A percentile compares a stretch with the other conserved stretches of the same genome.
Conservation (phyloP, 2,797 vertebrate genomes). For the Centropyge bicolor region DNA sequence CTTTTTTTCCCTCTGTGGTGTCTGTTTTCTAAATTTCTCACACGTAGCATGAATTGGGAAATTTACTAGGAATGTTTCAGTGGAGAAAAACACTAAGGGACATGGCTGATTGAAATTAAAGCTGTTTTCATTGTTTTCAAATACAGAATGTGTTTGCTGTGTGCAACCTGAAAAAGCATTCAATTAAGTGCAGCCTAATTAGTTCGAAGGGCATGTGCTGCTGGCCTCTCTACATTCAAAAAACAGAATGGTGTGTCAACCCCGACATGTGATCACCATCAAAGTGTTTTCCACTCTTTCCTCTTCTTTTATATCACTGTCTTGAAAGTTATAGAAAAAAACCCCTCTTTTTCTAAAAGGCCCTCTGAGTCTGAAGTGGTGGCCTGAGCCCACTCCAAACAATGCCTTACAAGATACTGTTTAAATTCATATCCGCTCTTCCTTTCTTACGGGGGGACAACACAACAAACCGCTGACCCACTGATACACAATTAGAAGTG, state of each 20-base stretch:
- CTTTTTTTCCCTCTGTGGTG: constrained; percentile 1
- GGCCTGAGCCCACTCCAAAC: constrained; percentile 84
- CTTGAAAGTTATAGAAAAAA: constrained; percentile 80
- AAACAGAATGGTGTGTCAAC: constrained; percentile 73
- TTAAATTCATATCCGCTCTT: constrained; percentile 89
- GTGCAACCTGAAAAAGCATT: constrained; percentile 55
- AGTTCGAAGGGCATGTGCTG: constrained; percentile 69
- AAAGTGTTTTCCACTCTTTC: constrained; percentile 81
- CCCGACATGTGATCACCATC: constrained; percentile 81
- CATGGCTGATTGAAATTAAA: constrained; percentile 60
- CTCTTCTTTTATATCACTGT: constrained; percentile 81
- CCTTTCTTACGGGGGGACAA: constrained; percentile 84
- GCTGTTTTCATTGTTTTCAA: constrained; percentile 71
- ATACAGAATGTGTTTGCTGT: constrained; percentile 69
- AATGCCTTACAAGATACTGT: constrained; percentile 88
- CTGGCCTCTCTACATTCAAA: constrained; percentile 67
- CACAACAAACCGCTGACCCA: constrained; percentile 88
- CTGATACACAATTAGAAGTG: constrained; percentile 89
- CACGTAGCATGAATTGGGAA: constrained; percentile 54
- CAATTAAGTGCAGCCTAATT: constrained; percentile 77
- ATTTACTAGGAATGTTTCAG: constrained; percentile 46
- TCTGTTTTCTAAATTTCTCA: constrained; percentile 68
- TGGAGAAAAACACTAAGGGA: constrained; percentile 9
- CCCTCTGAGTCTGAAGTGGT: constrained; percentile 84
- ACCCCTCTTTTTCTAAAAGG: constrained; percentile 71